Percentiles rank a stretch among this genome's conserved stretches.
Evolutionary conservation across 2,113 vertebrate genomes (phyloP).

Genomic region (Mola mola): DNA sequence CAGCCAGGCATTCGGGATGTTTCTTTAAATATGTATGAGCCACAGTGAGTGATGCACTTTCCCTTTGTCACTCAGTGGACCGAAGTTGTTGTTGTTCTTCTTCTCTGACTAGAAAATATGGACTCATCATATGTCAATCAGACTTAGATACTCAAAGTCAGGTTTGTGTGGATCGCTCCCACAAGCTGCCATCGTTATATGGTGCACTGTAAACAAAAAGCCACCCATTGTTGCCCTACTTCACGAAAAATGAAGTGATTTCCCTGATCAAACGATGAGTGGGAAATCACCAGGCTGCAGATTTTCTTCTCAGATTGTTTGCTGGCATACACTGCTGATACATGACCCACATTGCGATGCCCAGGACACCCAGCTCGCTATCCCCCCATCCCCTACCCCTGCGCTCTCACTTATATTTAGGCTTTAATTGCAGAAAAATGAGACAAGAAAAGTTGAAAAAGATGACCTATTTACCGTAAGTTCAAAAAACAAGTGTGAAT

Average conservation of each 20-base stretch:
- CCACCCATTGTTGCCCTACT: no score
- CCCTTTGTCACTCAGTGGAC: not conserved
- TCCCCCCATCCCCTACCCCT: not conserved
- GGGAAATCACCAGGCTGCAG: conserved; percentile 37
- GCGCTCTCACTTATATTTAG: conserved; percentile 40
- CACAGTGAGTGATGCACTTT: conserved; percentile 22
- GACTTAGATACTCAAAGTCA: not conserved
- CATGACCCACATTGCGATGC: conserved; percentile 80
- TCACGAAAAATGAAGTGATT: no score
- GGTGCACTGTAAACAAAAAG: no score
- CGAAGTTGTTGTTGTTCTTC: not conserved
- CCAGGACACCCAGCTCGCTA: conserved; percentile 55
- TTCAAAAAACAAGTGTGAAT: conserved; percentile 31
- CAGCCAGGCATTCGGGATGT: not conserved
- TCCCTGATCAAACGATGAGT: no score
- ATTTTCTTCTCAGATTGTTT: conserved; percentile 55
- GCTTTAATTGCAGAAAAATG: conserved; percentile 55
- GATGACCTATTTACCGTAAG: conserved; percentile 68
- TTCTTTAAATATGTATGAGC: conserved; percentile 43
- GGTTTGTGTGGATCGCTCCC: no score
- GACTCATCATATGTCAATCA: not conserved
- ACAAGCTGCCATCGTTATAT: no score
- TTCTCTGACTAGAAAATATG: not conserved
- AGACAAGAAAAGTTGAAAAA: conserved; percentile 32
- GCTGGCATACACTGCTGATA: conserved; percentile 56